phyloP scores from a whole-genome alignment of 2,888 invertebrate species.

The Drosophila silvestris region DNA sequence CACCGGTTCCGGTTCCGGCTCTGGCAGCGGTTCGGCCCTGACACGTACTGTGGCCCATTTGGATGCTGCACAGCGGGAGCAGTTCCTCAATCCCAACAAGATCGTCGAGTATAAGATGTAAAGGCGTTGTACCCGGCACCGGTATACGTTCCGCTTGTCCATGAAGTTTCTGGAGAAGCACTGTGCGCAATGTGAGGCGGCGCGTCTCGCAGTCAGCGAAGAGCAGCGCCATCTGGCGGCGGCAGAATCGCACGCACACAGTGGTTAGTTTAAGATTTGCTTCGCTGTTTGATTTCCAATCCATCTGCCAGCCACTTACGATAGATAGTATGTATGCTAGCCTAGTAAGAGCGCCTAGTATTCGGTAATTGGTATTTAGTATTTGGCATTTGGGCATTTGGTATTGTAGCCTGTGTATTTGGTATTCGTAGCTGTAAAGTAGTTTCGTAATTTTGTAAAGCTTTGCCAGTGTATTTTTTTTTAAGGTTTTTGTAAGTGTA shows the following conservation, averaged over 20 bases:
- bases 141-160: conserved; percentile 84
- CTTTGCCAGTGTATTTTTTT: conserved; percentile 56
- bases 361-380: conserved; percentile 17
- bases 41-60: conserved; percentile 84
- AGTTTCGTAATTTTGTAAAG: conserved; percentile 79
- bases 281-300: conserved; percentile 38
- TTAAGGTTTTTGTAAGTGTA: conserved; percentile 28
- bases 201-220: conserved; percentile 61
- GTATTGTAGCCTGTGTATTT: conserved; percentile 40
- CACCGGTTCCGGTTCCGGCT: conserved; percentile 44
- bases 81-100: conserved; percentile 85
- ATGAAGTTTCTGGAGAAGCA: conserved; percentile 84
- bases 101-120: conserved; percentile 86
- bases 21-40: conserved; percentile 74
- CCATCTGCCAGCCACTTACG: conserved; percentile 31
- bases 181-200: conserved; percentile 81
- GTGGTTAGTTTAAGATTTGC: conserved; percentile 72
- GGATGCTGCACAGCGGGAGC: conserved; percentile 85
- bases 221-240: conserved; percentile 67
- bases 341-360: conserved; percentile 31
- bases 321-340: conserved; percentile 20
- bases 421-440: conserved; percentile 70
- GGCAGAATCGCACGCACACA: conserved; percentile 58
- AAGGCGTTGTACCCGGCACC: conserved; percentile 85
- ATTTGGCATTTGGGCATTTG: conserved; percentile 18